A percentile compares a stretch with the other conserved stretches of the same genome.
Evolutionary conservation across 2,888 invertebrate genomes (phyloP).

Genomic region (Acanthosepion pharaonis): DNA sequence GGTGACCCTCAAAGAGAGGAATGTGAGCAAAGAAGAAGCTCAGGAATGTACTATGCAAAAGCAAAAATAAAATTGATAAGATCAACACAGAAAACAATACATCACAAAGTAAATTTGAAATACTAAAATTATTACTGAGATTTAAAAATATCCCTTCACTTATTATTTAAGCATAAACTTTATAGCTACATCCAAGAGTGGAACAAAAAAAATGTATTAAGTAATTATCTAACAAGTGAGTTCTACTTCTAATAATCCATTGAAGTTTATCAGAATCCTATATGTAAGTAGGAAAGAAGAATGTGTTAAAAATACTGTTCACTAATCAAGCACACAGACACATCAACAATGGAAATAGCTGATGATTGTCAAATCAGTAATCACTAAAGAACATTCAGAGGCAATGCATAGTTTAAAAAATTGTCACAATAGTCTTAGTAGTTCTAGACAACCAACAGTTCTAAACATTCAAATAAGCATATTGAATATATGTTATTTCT

Average conservation of each 20-base stretch:
- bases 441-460: background rate
- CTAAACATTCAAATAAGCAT: background rate
- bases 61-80: constrained; percentile 48
- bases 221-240: too few relatives aligned
- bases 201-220: too few relatives aligned
- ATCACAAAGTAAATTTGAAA: background rate
- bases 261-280: too few relatives aligned
- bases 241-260: too few relatives aligned
- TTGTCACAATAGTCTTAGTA: background rate
- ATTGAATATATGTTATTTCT: background rate
- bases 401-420: background rate
- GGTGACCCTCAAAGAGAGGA: constrained; percentile 74
- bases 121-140: background rate
- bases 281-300: too few relatives aligned
- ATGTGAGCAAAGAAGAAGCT: constrained; percentile 87
- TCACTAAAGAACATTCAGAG: too few relatives aligned
- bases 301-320: too few relatives aligned
- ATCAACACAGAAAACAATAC: background rate
- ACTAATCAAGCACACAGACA: too few relatives aligned
- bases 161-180: too few relatives aligned
- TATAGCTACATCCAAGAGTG: too few relatives aligned
- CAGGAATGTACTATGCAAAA: constrained; percentile 79
- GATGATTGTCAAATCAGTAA: too few relatives aligned
- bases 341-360: too few relatives aligned
- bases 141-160: background rate